Percentiles rank a stretch among this genome's conserved stretches.
These are phyloP conservation scores for Temnothorax rugatulus DNA, from an alignment of 2,888 invertebrate species.

Conservation along the genomic window DNA sequence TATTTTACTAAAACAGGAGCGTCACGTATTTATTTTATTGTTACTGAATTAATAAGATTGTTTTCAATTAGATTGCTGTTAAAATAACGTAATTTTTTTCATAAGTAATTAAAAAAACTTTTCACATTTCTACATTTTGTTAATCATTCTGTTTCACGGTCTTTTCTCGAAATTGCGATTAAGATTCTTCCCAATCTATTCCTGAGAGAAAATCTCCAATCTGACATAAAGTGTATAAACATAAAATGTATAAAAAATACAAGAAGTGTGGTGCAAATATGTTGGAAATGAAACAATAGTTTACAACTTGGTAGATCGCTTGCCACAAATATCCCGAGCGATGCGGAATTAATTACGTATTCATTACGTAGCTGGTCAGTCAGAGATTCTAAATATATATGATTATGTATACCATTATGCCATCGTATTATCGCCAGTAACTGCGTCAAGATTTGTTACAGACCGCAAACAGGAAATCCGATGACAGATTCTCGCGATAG, in stretches of 20 bases:
- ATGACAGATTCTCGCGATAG: background rate
- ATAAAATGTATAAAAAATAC: background rate
- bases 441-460: constrained; percentile 2
- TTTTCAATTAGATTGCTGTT: too few relatives aligned
- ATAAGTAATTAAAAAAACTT: background rate
- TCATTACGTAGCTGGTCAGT: background rate
- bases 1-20: too few relatives aligned
- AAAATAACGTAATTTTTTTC: background rate
- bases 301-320: background rate
- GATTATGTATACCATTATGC: background rate
- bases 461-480: constrained; percentile 19
- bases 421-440: background rate
- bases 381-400: constrained; percentile 13
- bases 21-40: too few relatives aligned
- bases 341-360: background rate
- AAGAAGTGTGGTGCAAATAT: background rate
- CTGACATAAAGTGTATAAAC: background rate
- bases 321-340: background rate
- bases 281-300: background rate
- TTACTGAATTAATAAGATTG: too few relatives aligned
- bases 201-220: background rate
- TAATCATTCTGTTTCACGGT: background rate
- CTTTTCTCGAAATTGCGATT: background rate
- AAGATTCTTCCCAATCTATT: background rate
- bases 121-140: background rate